Percentiles rank a stretch among this genome's conserved stretches.
Evolutionary conservation across 2,797 vertebrate species (phyloP).

Genomic region (Gallinago solitaria): DNA sequence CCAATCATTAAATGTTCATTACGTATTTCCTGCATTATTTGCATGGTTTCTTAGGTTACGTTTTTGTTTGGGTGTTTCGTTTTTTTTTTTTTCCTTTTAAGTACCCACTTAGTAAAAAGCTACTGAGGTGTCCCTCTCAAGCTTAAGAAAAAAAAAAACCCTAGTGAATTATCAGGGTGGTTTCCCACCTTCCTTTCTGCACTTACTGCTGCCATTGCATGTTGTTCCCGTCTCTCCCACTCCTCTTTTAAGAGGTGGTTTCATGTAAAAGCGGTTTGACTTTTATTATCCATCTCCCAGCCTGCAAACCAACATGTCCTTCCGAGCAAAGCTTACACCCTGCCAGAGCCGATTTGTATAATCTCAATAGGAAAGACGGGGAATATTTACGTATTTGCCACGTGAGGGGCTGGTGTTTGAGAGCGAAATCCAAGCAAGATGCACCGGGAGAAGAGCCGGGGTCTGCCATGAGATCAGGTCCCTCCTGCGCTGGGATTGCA

Average conservation of each 20-base stretch:
- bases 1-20: neutral
- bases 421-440: neutral
- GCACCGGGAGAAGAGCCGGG: neutral
- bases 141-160: neutral
- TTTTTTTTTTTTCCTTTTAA: neutral
- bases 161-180: neutral
- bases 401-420: neutral
- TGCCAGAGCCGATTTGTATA: slow-evolving; percentile 13
- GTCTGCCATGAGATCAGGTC: neutral
- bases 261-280: neutral
- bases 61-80: neutral
- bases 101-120: neutral
- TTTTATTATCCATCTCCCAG: neutral
- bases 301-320: slow-evolving; percentile 16
- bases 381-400: neutral
- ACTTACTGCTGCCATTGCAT: neutral
- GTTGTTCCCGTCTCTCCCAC: neutral
- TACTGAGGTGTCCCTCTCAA: neutral
- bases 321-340: neutral
- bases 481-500: fast-evolving
- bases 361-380: neutral
- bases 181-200: neutral
- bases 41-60: neutral
- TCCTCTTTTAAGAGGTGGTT: neutral
- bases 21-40: neutral